These are phyloP conservation scores for Nothobranchius furzeri DNA, from an alignment of 2,113 vertebrate genomes.

Conservation along the genomic window DNA sequence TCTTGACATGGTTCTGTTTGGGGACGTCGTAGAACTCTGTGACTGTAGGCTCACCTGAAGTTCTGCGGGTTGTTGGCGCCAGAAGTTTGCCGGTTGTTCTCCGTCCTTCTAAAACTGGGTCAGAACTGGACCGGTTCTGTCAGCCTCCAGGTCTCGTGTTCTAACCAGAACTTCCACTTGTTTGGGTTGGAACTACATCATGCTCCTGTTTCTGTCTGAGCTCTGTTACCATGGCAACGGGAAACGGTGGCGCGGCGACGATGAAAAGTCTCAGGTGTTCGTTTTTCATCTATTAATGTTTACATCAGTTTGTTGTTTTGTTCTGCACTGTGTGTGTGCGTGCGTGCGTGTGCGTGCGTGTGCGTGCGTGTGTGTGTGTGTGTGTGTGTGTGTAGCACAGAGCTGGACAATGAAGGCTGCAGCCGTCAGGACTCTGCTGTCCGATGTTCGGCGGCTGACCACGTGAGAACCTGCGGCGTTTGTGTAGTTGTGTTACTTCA, in stretches of 20 bases:
- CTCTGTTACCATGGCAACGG: not conserved
- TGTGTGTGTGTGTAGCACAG: slow-evolving; percentile 33
- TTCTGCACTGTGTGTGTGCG: slow-evolving; percentile 13
- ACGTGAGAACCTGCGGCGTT: slow-evolving; percentile 68
- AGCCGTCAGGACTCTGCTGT: slow-evolving; percentile 8
- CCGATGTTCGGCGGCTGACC: slow-evolving; percentile 3
- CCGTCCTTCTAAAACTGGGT: no score
- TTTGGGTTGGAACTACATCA: not conserved
- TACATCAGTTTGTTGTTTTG: slow-evolving; percentile 55
- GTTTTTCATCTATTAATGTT: slow-evolving; percentile 59
- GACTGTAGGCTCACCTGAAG: no score
- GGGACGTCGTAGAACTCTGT: no score
- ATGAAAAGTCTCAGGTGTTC: slow-evolving; percentile 62
- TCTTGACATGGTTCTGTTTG: no score
- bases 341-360: slow-evolving; percentile 4
- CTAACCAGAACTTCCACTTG: no score
- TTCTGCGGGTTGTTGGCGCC: no score
- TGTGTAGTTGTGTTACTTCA: slow-evolving; percentile 36
- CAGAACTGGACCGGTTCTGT: no score
- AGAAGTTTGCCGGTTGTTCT: no score
- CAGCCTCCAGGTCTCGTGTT: no score
- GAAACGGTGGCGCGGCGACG: not conserved
- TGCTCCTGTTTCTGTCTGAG: not conserved
- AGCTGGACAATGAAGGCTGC: slow-evolving; percentile 78
- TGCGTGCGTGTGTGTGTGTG: not conserved